Evolutionary conservation across 2,888 invertebrate genomes (phyloP), one percentile per base, ranked within the genome.

Genomic region (Steinernema carpocapsae): DNA sequence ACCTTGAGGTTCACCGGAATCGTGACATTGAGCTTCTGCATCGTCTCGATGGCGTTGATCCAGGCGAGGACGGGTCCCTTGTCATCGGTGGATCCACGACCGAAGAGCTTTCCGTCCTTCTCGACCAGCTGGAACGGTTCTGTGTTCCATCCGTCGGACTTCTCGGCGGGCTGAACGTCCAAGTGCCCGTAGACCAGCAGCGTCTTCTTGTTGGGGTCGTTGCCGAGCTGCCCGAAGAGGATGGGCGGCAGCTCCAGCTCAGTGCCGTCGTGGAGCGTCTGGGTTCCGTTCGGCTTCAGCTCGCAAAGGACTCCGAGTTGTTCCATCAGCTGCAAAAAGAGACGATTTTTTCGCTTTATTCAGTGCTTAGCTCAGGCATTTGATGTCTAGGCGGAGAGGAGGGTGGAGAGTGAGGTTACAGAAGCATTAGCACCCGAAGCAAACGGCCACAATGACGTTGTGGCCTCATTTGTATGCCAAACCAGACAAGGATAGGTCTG

Each of bases 151-250:
- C 80, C 80, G 72, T 80, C 80, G 17, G 59, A 64, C 87, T 92
- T 92, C 42, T 92, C 88, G 0, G 97, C 99, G 12, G 97, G 97
- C 88, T 97, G 97, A 0, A 99, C 99, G 90, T 99, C 99, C 86
- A 99, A 91, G 89, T 99, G 99, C 0, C 97, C 97, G 88, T 99
- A 99, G 75, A 99, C 91, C 75, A 94, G 92, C 56, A 99, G 92
- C 6, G 97, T 99, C 87, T 94, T 95, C 90, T 97, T 97, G 51
- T 91, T 91, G 0, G 92, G 90, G 87, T 96, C 94, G 81, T 91
- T 91, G 80, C 95, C 95, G 71, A 95, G 90, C 43, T 51, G 75
- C 72, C 84, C 86, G 71, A 86, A 77, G 14, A 86, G 42, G 32
- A 86, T 81, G 7, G 86, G 86, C 12, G 86, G 86, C 19, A 86